A percentile compares a stretch with the other conserved stretches of the same genome.
Evolutionary conservation across 2,113 vertebrate genomes (phyloP).

Genomic region (Galemys pyrenaicus): DNA sequence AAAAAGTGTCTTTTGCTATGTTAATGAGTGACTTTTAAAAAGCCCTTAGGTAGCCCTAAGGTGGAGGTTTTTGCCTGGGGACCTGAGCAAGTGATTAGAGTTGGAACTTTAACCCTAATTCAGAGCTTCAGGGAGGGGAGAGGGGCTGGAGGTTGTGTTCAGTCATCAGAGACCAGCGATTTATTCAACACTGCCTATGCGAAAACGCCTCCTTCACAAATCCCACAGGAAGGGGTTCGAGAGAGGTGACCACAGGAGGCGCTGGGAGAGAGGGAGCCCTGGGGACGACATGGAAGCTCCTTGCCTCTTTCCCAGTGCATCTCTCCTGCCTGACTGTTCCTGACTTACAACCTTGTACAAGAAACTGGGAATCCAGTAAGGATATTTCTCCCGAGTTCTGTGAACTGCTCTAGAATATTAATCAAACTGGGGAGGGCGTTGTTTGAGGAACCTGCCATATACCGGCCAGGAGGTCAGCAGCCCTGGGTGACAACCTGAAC

Average conservation of each 20-base stretch:
- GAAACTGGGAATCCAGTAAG: not conserved
- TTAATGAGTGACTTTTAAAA: not conserved
- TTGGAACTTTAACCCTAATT: not conserved
- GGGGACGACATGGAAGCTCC: not conserved
- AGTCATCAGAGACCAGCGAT: not conserved
- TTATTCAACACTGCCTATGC: not conserved
- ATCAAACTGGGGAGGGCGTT: not conserved
- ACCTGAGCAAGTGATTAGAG: not conserved
- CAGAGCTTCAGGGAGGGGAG: not conserved
- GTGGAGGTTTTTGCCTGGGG: too few relatives aligned
- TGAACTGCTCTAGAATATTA: not conserved
- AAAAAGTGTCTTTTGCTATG: not conserved
- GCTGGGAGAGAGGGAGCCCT: not conserved
- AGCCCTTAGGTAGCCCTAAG: not conserved
- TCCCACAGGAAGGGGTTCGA: not conserved
- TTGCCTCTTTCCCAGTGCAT: not conserved
- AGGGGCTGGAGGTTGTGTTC: not conserved
- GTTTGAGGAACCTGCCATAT: not conserved
- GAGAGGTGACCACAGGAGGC: not conserved
- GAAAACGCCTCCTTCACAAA: not conserved
- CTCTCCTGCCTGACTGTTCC: not conserved
- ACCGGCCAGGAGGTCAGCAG: not conserved
- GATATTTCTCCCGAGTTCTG: not conserved
- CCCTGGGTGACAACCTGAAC: not conserved
- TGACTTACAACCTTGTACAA: not conserved